Percentiles rank a stretch among this genome's conserved stretches.
Evolutionary conservation across 2,113 vertebrate species (phyloP).

Genomic region (Nycticryphes semicollaris): DNA sequence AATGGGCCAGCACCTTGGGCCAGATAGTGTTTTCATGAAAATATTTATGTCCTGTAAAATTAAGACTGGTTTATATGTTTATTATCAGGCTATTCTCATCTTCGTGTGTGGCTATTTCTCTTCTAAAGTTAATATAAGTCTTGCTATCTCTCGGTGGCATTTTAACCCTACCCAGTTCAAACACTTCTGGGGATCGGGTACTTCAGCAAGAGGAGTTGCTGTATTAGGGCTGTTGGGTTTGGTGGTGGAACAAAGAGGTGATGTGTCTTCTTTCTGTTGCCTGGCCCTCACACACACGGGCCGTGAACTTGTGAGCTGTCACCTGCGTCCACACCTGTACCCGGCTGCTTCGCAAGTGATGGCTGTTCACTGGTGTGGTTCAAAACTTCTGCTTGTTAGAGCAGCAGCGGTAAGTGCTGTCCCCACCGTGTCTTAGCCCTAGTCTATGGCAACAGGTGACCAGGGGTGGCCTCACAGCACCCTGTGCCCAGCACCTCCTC

Average conservation of each 20-base stretch:
- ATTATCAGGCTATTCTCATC: not conserved
- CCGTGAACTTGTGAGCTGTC: not conserved
- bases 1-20: not conserved
- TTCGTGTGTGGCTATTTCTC: not conserved
- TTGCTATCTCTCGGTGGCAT: not conserved
- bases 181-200: no score
- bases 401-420: not conserved
- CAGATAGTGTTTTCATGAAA: not conserved
- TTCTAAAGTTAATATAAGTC: not conserved
- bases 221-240: not conserved
- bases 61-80: not conserved
- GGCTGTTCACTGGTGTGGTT: accelerated
- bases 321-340: not conserved
- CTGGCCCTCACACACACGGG: not conserved
- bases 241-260: not conserved
- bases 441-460: not conserved
- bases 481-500: not conserved
- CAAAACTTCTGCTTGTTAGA: not conserved
- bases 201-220: not conserved
- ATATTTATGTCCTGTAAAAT: not conserved
- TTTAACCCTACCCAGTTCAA: not conserved
- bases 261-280: not conserved
- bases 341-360: accelerated
- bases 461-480: not conserved
- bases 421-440: accelerated